Base-by-base conservation (phyloP, 2,797 vertebrate species). In the Cossypha polioptera region DNA sequence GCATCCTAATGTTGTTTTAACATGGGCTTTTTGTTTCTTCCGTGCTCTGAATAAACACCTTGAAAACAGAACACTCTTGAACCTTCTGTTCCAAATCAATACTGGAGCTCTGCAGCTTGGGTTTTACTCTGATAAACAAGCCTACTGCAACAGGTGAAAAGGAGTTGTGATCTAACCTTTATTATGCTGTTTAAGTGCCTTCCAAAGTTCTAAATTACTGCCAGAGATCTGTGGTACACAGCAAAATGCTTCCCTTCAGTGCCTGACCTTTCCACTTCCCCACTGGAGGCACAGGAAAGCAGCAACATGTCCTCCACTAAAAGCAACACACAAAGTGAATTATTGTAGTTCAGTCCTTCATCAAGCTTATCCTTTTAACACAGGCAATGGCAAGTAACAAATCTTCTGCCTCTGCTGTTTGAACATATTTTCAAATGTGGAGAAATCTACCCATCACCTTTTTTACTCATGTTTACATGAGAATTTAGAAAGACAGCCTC, bases 91-190 rank as follows among this genome's bases (percentile, higher is more conserved):
- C 65, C 74, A 83, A 95, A 89, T 91, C 77, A 78, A 71, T 71
- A 89, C 16, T 25, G 38, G 43, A 77, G 35, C 61, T 87, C 42
- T 71, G 71, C 47, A 90, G 55, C 69, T 82, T 58, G 33, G 47
- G 55, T 8, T 88, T 78, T 81, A 45, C 54, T 86, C 67, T 78
- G 80, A 74, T 79, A 95, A 94, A 90, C 22, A 81, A 84, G 76
- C 74, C 65, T 57, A 21, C 25, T 12, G 13, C 8, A 1, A 72
- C 48, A 87, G 47, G 71, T 81, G 79, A 87, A 84, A 76, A 86
- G 17, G 8, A 90, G 26, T 13, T 82, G 71, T 75, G 81, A 61
- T 59, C 59, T 90, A 94, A 90, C 80, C 71, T 79, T 88, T 74
- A 73, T 79, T 62, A 79, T 43, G 53, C 66, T 61, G 48, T 57